phyloP scores from a whole-genome alignment of 1,140 invertebrate species.

The Oryctes rhinoceros region DNA sequence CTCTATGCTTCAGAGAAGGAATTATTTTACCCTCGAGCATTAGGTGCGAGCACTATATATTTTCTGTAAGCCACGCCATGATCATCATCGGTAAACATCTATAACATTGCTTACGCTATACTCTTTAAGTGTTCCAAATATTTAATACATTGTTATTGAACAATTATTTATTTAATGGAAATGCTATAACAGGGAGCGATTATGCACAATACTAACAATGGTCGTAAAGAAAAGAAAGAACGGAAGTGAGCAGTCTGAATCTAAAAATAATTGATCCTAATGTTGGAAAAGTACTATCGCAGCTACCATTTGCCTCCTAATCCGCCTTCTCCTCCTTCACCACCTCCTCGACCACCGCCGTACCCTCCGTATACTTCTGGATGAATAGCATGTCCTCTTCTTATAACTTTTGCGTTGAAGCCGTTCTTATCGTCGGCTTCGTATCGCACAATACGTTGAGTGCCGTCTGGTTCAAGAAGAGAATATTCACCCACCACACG shows the following conservation, averaged over 20 bases:
- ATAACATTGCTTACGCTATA: too few relatives aligned
- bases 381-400: constrained; percentile 14
- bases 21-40: too few relatives aligned
- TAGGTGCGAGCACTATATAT: too few relatives aligned
- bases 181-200: neutral
- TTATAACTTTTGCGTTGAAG: constrained; percentile 44
- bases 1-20: too few relatives aligned
- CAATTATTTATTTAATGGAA: constrained; percentile 11
- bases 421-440: constrained; percentile 65
- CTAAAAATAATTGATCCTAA: constrained; percentile 9
- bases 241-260: neutral
- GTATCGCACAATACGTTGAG: constrained; percentile 67
- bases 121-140: too few relatives aligned
- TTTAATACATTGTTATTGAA: too few relatives aligned
- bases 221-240: neutral
- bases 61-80: too few relatives aligned
- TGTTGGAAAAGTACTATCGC: neutral
- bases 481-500: constrained; percentile 61
- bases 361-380: constrained; percentile 5
- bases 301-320: neutral
- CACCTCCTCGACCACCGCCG: neutral
- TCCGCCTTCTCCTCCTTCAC: constrained; percentile 1
- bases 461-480: constrained; percentile 66
- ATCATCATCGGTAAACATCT: too few relatives aligned
- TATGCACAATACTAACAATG: neutral